Base-by-base conservation (phyloP, 92 coral and sea anemone genomes). In the Epizoanthus scotinus region DNA sequence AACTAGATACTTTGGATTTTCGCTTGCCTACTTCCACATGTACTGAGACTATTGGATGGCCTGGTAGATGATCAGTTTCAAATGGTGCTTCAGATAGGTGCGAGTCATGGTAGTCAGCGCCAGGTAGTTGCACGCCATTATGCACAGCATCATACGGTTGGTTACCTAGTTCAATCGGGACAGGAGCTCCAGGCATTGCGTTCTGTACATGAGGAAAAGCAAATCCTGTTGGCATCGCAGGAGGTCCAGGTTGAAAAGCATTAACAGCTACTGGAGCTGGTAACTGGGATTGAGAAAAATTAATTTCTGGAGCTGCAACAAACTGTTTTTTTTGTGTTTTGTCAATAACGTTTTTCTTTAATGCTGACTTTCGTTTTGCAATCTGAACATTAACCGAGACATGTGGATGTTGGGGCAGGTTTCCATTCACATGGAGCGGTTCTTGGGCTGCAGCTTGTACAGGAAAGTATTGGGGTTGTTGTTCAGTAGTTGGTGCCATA, bases 341-440 rank as follows among this genome's bases (percentile, higher is more conserved):
- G 8, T 27, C 8, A 44, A 63, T 8, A 22, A 27, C 20, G 40
- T 3, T 36, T 56, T 74, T 22, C 28, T 74, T 58, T 19, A 74
- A 56, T 8, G 56, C 66, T 66, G 44, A 81, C 63, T 63, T 86
- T 21, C 57, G 82, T 72, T 93, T 93, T 10, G 89, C 83, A 3
- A 85, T 77, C 61, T 90, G 89, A 14, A 92, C 89, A 52, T 92
- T 78, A 19, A 92, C 81, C 36, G 93, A 87, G 25, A 92, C 90
- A n/a, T 50, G 91, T 3, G 93, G 86, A 56, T 77, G 78, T 70
- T 58, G 70, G 29, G 44, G 56, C 56, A 15, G 27, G 49, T 21
- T 31, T 6, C 62, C 53, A 56, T 40, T 53, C 5, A 63, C 52
- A 66, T 57, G 28, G 3, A 60, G 40, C 20, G 78, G 57, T n/a